A percentile compares a stretch with the other conserved stretches of the same genome.
phyloP scores from a whole-genome alignment of 2,113 vertebrate genomes.

The Sceloporus tristichus region DNA sequence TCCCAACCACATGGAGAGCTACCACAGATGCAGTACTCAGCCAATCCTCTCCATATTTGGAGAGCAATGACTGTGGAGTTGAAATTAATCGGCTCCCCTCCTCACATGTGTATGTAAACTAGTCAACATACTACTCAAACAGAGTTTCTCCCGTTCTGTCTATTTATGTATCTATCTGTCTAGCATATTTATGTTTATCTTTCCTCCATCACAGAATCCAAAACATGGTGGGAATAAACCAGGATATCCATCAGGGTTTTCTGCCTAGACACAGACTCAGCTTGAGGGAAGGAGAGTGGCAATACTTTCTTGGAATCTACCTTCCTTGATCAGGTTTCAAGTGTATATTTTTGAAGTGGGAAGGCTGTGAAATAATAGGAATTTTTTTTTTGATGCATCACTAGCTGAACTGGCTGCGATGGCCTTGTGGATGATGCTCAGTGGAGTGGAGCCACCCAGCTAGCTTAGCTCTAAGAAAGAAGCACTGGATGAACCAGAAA shows the following conservation, averaged over 20 bases:
- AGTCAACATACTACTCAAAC: no score
- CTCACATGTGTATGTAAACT: no score
- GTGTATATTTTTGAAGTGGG: background rate
- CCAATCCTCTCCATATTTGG: no score
- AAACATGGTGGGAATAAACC: background rate
- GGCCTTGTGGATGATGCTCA: background rate
- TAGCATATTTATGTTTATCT: background rate
- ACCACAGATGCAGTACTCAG: no score
- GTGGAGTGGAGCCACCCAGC: background rate
- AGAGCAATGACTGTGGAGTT: no score
- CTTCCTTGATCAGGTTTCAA: background rate
- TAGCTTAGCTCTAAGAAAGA: conserved; percentile 7
- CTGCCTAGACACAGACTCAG: background rate
- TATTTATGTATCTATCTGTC: background rate
- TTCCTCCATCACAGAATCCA: background rate
- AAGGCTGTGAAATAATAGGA: background rate
- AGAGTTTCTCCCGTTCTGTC: background rate
- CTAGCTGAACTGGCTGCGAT: background rate
- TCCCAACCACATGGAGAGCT: no score
- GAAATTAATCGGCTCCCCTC: no score
- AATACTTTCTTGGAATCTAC: background rate
- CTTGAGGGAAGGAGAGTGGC: background rate
- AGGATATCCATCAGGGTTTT: background rate
- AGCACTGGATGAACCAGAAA: background rate
- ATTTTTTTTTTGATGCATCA: background rate